Evolutionary conservation across 30 jellyfish, hydroid and myxozoan species (phyloP).

Genomic region (Aurelia sp.): DNA sequence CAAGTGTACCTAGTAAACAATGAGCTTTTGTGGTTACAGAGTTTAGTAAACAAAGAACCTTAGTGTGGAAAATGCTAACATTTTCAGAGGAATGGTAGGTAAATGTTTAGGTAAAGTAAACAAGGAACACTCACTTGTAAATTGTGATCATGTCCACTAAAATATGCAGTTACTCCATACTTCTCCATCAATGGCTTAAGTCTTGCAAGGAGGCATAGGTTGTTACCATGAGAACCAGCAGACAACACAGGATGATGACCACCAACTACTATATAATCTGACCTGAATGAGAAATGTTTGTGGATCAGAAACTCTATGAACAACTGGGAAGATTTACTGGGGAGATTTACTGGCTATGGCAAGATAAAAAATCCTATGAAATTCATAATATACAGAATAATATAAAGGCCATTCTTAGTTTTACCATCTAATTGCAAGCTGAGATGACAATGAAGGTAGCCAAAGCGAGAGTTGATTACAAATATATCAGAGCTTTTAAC

Average conservation of each 20-base stretch:
- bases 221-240: conserved; percentile 95
- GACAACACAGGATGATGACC: conserved; percentile 98
- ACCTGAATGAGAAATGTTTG: conserved; percentile 56
- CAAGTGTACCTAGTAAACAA: too few species aligned
- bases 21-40: too few species aligned
- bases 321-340: background rate
- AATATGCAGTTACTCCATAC: conserved; percentile 90
- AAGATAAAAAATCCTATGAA: too few species aligned
- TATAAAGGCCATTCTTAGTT: too few species aligned
- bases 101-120: background rate
- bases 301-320: background rate
- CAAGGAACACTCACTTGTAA: conserved; percentile 69
- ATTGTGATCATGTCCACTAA: conserved; percentile 99
- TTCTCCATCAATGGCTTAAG: conserved; percentile 88
- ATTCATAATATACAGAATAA: too few species aligned
- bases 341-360: background rate
- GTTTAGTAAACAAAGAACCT: too few species aligned
- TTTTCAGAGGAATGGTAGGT: background rate
- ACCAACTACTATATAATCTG: conserved; percentile 87
- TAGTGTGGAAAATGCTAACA: too few species aligned
- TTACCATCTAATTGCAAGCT: too few species aligned
- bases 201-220: conserved; percentile 75
- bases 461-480: too few species aligned
- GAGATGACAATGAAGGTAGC: too few species aligned
- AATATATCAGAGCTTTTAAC: too few species aligned